A percentile compares a stretch with the other conserved stretches of the same genome.
Evolutionary conservation across 2,888 invertebrate genomes (phyloP).

Genomic region (Macaria notata): DNA sequence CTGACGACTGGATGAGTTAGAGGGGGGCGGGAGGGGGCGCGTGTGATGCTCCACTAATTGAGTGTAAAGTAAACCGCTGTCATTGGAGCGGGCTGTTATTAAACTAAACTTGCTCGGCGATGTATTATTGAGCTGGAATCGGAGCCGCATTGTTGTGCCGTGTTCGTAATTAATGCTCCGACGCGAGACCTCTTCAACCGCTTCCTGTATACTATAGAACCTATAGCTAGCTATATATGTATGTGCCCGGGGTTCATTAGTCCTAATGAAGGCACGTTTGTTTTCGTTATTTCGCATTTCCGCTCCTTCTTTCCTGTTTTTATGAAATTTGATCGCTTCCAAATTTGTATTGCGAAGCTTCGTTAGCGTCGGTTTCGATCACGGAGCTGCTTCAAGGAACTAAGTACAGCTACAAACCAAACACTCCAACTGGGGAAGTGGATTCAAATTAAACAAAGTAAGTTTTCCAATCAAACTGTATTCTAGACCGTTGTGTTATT

Average conservation of each 20-base stretch:
- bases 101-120: constrained; percentile 49
- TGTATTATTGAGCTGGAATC: constrained; percentile 45
- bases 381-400: constrained; percentile 25
- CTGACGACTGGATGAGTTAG: constrained; percentile 36
- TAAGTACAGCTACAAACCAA: constrained; percentile 35
- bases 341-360: constrained; percentile 8
- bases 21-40: constrained; percentile 36
- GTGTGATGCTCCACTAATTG: constrained; percentile 60
- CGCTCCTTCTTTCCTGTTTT: constrained; percentile 6
- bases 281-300: constrained; percentile 19
- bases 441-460: constrained; percentile 37
- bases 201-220: not conserved
- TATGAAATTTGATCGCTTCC: constrained; percentile 8
- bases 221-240: constrained; percentile 17
- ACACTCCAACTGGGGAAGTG: constrained; percentile 28
- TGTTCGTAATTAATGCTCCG: constrained; percentile 31
- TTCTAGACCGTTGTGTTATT: constrained; percentile 34
- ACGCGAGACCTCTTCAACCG: constrained; percentile 13
- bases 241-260: constrained; percentile 29
- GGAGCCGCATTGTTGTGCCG: constrained; percentile 31
- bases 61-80: constrained; percentile 64
- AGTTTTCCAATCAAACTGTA: constrained; percentile 40
- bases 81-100: constrained; percentile 54
- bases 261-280: constrained; percentile 28
- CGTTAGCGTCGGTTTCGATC: constrained; percentile 21